These are phyloP conservation scores for Aradophagus sp. DNA, from an alignment of 1,140 invertebrate species.

Conservation along the genomic window DNA sequence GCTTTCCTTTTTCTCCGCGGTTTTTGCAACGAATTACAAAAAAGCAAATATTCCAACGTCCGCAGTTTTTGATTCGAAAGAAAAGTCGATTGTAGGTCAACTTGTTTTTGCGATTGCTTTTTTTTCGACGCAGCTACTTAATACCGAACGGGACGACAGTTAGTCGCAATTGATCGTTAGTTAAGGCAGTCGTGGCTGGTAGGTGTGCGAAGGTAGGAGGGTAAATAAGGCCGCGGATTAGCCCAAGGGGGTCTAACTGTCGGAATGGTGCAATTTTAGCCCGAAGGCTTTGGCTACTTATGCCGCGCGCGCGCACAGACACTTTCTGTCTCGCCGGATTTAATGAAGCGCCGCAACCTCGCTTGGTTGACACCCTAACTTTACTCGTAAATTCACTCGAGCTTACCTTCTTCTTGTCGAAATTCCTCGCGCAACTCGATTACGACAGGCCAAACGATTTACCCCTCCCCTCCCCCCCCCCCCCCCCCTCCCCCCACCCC, in stretches of 20 bases:
- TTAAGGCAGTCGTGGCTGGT: constrained; percentile 38
- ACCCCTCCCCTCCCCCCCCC: too few relatives aligned
- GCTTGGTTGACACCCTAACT: too few relatives aligned
- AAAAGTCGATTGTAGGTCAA: too few relatives aligned
- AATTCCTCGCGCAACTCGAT: too few relatives aligned
- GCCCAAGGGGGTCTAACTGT: constrained; percentile 74
- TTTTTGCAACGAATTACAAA: too few relatives aligned
- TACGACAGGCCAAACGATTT: too few relatives aligned
- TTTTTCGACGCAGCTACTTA: constrained; percentile 1
- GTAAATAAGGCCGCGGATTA: constrained; percentile 73
- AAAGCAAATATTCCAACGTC: too few relatives aligned
- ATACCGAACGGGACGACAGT: constrained; percentile 16
- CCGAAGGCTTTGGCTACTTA: constrained; percentile 70
- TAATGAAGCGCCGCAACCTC: constrained; percentile 18
- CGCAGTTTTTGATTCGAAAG: too few relatives aligned
- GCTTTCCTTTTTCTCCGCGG: too few relatives aligned
- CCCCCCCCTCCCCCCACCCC: too few relatives aligned
- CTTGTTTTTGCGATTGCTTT: neutral
- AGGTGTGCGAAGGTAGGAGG: constrained; percentile 59
- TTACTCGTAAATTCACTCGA: too few relatives aligned
- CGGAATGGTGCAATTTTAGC: constrained; percentile 71
- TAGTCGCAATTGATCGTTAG: constrained; percentile 45
- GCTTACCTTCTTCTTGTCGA: too few relatives aligned
- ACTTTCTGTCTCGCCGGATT: constrained; percentile 47
- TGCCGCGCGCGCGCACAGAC: constrained; percentile 52